phyloP scores from a whole-genome alignment of 2,113 vertebrate species.

The Apodemus speciosus region DNA sequence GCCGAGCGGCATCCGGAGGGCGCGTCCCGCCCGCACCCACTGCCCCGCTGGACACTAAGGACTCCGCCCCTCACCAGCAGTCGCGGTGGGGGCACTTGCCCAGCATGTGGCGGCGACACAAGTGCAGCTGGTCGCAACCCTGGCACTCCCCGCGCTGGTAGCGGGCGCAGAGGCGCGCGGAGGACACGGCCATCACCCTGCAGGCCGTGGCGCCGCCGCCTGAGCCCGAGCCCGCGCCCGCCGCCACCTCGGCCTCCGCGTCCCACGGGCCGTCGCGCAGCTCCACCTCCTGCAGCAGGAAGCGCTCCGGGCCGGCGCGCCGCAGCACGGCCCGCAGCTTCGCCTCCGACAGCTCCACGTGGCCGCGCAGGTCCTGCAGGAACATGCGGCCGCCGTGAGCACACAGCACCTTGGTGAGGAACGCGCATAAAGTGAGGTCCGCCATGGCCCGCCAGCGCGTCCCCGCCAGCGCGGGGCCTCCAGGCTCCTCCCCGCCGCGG shows the following conservation, averaged over 20 bases:
- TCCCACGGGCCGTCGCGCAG: constrained; percentile 39
- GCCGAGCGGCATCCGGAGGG: not conserved
- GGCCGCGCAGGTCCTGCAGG: constrained; percentile 63
- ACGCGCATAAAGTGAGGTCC: constrained; percentile 80
- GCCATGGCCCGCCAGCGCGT: constrained; percentile 69
- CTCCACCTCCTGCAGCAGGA: constrained; percentile 64
- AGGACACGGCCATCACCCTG: constrained; percentile 80
- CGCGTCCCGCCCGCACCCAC: too few relatives aligned
- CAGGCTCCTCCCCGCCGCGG: constrained; percentile 69
- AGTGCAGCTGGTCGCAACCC: constrained; percentile 85
- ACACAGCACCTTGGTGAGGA: constrained; percentile 83
- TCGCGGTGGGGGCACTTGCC: constrained; percentile 78
- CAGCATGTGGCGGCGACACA: constrained; percentile 84
- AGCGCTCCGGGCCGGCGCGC: constrained; percentile 72
- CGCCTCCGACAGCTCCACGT: constrained; percentile 75
- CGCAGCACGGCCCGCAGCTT: constrained; percentile 80
- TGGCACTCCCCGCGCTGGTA: constrained; percentile 78
- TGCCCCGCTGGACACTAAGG: not conserved
- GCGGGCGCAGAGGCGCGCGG: constrained; percentile 78
- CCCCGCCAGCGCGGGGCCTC: not conserved
- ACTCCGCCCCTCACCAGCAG: constrained; percentile 75
- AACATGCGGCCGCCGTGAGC: constrained; percentile 79
- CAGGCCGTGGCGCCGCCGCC: constrained; percentile 63
- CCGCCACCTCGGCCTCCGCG: constrained; percentile 59
- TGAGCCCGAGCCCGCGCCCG: not conserved